Evolutionary conservation across 1,140 invertebrate species (phyloP), one percentile per base, ranked within the genome.

Genomic region (Trachelipus rathkii): DNA sequence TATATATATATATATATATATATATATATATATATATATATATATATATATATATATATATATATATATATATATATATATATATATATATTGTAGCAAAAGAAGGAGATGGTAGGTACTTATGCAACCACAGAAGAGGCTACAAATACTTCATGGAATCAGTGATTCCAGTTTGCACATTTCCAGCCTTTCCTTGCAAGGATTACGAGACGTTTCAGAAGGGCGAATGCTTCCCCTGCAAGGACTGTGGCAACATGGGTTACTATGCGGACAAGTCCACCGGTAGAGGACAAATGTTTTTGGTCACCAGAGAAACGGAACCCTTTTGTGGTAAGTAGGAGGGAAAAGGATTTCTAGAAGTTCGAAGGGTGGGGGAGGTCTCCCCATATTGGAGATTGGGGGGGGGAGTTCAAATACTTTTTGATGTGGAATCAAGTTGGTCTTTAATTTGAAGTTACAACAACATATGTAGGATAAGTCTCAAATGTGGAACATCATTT

Each of bases 71-170:
- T 68, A 19, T 68, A 68, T 68, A 19, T 68, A 10, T 33, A 33
- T 33, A 33, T 33, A 33, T 33, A 33, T 33, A 33, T 33, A 33
- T 33, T 33, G 33, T 33, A 33, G 79, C 79, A 23, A 78, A 74
- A 11, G 89, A 92, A n/a, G 89, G 91, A 5, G 93, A 95, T 84
- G 94, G 93, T 69, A 89, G 94, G 71, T 94, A 92, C 45, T 84
- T 96, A 74, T 96, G 95, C 86, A 96, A 97, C 84, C 95, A 97
- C 85, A 88, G 95, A 0, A 87, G 94, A 33, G 94, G 95, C 0
- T 96, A 96, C 85, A 95, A 95, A 83, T 92, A 96, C 84, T 97
- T 96, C 85, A 95, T 94, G 0, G 94, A 97, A 84, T 95, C 93
- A 0, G 91, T 96, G n/a, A 92, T 92, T 4, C 92, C 93, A 0